Evolutionary conservation across 2,797 vertebrate species (phyloP).

Genomic region (Meda fulgida): DNA sequence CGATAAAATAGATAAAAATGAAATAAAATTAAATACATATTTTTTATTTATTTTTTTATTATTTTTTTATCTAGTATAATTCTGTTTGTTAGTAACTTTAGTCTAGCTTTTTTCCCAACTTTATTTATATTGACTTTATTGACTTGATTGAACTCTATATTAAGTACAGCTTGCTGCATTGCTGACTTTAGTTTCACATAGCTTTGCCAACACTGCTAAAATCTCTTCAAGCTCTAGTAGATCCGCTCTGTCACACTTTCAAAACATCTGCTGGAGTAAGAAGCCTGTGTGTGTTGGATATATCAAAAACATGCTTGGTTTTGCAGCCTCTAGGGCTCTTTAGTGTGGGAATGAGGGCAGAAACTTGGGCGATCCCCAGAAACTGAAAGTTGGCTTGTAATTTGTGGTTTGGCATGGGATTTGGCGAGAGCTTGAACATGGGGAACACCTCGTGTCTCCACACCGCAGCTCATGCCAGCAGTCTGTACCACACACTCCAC

Average conservation of each 20-base stretch:
- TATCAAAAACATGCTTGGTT: constrained; percentile 52
- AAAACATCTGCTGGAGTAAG: constrained; percentile 21
- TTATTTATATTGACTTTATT: background rate
- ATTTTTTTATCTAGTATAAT: background rate
- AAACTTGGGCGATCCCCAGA: constrained; percentile 74
- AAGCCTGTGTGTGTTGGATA: constrained; percentile 9
- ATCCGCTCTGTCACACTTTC: background rate
- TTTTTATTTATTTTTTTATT: background rate
- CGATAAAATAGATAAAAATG: background rate
- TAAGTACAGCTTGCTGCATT: background rate
- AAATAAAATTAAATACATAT: background rate
- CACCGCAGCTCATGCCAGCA: constrained; percentile 11
- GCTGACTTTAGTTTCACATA: background rate
- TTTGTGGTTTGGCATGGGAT: constrained; percentile 59
- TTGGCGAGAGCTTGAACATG: constrained; percentile 22
- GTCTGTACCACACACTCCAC: background rate
- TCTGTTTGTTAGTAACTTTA: background rate
- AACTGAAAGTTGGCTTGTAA: constrained; percentile 77
- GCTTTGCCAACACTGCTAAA: background rate
- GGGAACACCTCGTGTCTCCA: constrained; percentile 37
- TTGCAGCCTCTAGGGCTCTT: constrained; percentile 62
- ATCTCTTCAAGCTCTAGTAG: constrained; percentile 10
- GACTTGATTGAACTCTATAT: background rate
- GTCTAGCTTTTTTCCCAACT: constrained; percentile 42
- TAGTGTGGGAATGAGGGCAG: constrained; percentile 75